Evolutionary conservation across 23 tunicate genomes (phyloP), one percentile per base, ranked within the genome.

Genomic region (Botrylloides violaceus): DNA sequence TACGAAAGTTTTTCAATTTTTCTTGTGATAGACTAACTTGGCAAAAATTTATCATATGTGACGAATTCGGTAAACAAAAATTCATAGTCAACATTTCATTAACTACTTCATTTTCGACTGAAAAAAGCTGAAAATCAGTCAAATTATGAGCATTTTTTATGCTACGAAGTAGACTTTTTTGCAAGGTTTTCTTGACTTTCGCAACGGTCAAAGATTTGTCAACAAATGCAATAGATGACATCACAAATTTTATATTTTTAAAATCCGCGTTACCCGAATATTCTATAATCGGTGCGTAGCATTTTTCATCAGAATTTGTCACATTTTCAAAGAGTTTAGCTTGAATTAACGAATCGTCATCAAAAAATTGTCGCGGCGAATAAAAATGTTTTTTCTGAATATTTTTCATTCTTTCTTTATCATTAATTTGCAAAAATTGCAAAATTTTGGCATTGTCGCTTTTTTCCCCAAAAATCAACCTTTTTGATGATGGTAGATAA

Each of bases 341-440:
- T 24, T 68, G 26, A 4, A 32, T 23, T n/a, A 19, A 5, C 2
- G 21, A 2, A 28, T 68, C 74, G 1, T 5, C 74, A 19, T 24
- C 56, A 43, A 68, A 43, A 68, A 68, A 43, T 19, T 68, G 58
- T 15, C 74, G 4, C 34, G 36, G 20, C 3, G 70, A 63, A 63
- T 63, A 63, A 31, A 29, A 63, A 4, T 29, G 36, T 15, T 33
- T 63, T 26, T 31, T 28, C 35, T 63, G 70, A 29, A 27, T 29
- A 3, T 28, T 4, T 63, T 63, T 63, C 9, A 31, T 12, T 28
- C 70, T 63, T 28, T 63, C 70, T 31, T 63, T 63, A 3, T 63
- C 70, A 31, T 63, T 63, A 3, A 63, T 9, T 15, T 9, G 35
- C 70, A 63, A 28, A 63, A 15, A 63, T 6, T 63, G 4, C 23